Percentiles rank a stretch among this genome's conserved stretches.
Evolutionary conservation across 2,113 vertebrate species (phyloP).

Genomic region (Atrichornis clamosus): DNA sequence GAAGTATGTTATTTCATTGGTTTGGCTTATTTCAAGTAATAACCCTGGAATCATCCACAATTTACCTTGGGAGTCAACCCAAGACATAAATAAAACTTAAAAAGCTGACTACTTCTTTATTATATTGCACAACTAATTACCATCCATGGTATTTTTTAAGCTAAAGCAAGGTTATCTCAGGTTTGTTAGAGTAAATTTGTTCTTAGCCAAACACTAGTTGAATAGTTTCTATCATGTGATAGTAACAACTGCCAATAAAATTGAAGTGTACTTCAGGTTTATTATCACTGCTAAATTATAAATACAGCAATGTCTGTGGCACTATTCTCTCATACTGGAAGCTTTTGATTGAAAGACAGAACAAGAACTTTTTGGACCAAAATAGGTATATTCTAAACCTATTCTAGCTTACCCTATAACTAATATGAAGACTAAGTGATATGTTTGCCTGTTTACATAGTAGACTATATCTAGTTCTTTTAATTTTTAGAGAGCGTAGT

Average conservation of each 20-base stretch:
- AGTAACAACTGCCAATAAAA: neutral
- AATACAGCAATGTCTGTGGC: neutral
- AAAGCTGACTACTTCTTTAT: constrained; percentile 21
- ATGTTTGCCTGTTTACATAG: neutral
- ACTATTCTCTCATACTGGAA: neutral
- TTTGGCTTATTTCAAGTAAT: constrained; percentile 40
- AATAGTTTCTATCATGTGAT: neutral
- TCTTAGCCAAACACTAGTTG: neutral
- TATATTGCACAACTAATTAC: constrained; percentile 38
- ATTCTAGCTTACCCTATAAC: neutral
- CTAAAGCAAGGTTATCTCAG: constrained; percentile 53
- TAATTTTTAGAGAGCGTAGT: neutral
- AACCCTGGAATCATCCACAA: constrained; percentile 19
- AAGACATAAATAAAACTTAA: constrained; percentile 46
- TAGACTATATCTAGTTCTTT: neutral
- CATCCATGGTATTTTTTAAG: constrained; percentile 43
- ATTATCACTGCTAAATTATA: neutral
- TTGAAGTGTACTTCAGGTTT: neutral
- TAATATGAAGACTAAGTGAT: neutral
- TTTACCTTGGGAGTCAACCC: constrained; percentile 33
- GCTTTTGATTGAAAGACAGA: neutral
- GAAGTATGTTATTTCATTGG: constrained; percentile 27
- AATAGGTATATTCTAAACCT: neutral
- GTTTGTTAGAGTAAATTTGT: constrained; percentile 29
- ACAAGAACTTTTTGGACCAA: neutral